These are phyloP conservation scores for Limonius californicus DNA, from an alignment of 1,140 invertebrate species.

Conservation along the genomic window DNA sequence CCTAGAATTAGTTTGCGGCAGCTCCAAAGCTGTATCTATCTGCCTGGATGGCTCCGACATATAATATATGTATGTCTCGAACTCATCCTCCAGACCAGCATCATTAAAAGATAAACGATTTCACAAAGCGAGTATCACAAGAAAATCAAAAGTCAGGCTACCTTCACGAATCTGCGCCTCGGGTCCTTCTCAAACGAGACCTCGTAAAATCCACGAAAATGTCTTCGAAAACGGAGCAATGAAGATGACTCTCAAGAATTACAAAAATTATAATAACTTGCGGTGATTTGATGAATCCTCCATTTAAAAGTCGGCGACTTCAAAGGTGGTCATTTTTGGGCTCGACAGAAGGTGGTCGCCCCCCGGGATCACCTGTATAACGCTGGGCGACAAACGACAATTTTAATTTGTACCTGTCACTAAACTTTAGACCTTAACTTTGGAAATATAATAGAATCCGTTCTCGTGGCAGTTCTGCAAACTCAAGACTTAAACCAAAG, in stretches of 20 bases:
- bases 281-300: background rate
- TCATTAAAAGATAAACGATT: slow-evolving; percentile 9
- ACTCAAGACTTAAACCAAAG: too few species aligned
- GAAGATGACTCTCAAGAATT: slow-evolving; percentile 1
- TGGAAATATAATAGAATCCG: too few species aligned
- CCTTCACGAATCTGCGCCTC: background rate
- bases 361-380: slow-evolving; percentile 6
- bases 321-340: slow-evolving; percentile 16
- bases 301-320: slow-evolving; percentile 16
- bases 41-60: slow-evolving; percentile 25
- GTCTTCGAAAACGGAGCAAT: background rate
- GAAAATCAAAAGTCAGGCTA: background rate
- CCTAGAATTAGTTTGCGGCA: slow-evolving; percentile 28
- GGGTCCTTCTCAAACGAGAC: background rate
- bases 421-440: background rate
- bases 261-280: slow-evolving; percentile 10
- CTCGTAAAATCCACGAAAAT: background rate
- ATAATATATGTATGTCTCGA: slow-evolving; percentile 21
- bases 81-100: slow-evolving; percentile 4
- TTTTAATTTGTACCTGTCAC: slow-evolving; percentile 24
- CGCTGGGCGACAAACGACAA: slow-evolving; percentile 27
- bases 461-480: background rate
- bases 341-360: slow-evolving; percentile 19
- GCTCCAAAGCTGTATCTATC: slow-evolving; percentile 23
- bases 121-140: background rate